These are phyloP conservation scores for Corythornis cristatus DNA, from an alignment of 2,113 vertebrate genomes.

Conservation along the genomic window DNA sequence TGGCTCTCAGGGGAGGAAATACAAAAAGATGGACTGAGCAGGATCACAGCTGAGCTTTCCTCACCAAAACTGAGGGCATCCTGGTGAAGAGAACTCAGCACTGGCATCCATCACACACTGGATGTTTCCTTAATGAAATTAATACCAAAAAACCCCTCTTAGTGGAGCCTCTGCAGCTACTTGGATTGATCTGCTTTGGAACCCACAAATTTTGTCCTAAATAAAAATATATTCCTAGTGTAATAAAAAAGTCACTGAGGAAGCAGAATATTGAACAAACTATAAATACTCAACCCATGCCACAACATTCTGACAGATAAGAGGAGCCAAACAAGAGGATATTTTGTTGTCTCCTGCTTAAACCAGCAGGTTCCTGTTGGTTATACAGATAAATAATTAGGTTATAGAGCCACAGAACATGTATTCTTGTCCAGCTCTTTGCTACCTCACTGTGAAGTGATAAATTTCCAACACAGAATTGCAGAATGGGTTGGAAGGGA, in stretches of 20 bases:
- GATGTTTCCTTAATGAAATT: neutral
- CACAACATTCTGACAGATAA: neutral
- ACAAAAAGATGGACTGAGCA: neutral
- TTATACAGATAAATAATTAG: neutral
- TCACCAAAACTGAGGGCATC: neutral
- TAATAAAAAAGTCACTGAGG: neutral
- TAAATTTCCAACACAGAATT: neutral
- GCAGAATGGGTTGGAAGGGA: no score
- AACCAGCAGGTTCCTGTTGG: neutral
- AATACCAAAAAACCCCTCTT: neutral
- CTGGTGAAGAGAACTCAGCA: neutral
- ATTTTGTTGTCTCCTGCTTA: neutral
- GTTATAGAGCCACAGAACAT: neutral
- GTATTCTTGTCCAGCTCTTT: neutral
- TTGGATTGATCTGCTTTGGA: neutral
- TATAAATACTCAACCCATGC: neutral
- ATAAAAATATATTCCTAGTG: neutral
- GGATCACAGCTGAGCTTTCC: neutral
- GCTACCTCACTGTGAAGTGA: neutral
- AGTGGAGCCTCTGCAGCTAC: neutral
- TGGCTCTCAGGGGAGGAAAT: neutral
- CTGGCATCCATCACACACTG: rapidly evolving
- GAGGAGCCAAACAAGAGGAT: neutral
- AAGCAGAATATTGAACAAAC: neutral
- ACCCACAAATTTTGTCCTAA: neutral